A percentile compares a stretch with the other conserved stretches of the same genome.
These are phyloP conservation scores for Buathra laborator DNA, from an alignment of 2,888 invertebrate species.

Conservation along the genomic window DNA sequence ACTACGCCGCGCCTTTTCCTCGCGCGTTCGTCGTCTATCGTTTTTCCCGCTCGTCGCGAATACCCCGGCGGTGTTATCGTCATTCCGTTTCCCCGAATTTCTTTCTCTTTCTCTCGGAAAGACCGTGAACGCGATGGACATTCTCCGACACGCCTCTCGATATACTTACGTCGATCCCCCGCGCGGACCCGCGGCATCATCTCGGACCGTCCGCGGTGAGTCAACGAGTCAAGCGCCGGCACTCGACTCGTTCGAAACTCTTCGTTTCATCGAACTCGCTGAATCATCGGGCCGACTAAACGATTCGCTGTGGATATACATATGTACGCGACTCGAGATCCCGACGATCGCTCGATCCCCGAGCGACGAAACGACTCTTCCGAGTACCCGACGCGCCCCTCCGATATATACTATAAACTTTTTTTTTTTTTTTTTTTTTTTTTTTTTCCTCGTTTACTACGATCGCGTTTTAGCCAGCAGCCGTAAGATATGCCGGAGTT, in stretches of 20 bases:
- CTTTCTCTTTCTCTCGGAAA: slow-evolving; percentile 15
- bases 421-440: no score
- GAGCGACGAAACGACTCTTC: no score
- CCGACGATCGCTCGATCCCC: no score
- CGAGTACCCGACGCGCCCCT: no score
- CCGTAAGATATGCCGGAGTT: neutral
- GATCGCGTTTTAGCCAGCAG: neutral
- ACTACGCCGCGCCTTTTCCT: neutral
- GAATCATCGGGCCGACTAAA: slow-evolving; percentile 69
- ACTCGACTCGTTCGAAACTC: slow-evolving; percentile 29
- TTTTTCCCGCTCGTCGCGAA: neutral
- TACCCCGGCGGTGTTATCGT: neutral
- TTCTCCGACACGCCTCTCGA: neutral
- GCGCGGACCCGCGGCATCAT: neutral
- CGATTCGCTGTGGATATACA: neutral
- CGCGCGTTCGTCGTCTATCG: neutral
- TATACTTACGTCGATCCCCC: neutral
- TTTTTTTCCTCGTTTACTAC: no score
- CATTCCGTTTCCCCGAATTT: neutral
- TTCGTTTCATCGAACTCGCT: slow-evolving; percentile 74
- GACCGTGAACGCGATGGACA: neutral
- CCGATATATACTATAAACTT: no score
- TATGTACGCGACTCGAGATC: no score
- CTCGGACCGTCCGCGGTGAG: neutral
- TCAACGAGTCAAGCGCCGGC: slow-evolving; percentile 15